Evolutionary conservation across 2,888 invertebrate genomes (phyloP).

Genomic region (Ophioninae sp.): DNA sequence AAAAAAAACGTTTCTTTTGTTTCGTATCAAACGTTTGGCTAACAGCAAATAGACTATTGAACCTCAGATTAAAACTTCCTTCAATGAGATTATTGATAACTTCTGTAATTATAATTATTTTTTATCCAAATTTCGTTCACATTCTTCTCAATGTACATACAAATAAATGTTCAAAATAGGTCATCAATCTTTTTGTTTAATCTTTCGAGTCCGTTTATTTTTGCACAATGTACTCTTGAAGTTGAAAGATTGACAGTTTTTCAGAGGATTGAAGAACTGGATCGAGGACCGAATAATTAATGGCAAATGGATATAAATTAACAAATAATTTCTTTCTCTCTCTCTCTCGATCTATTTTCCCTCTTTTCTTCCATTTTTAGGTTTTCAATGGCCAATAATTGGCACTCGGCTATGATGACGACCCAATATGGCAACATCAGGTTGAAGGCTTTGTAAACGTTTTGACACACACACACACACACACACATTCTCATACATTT

Average conservation of each 20-base stretch:
- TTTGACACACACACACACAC: slow-evolving; percentile 10
- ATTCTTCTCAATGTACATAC: too few species aligned
- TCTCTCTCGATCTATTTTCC: not conserved
- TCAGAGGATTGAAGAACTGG: slow-evolving; percentile 9
- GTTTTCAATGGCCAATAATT: not conserved
- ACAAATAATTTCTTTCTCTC: slow-evolving; percentile 39
- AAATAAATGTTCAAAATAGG: too few species aligned
- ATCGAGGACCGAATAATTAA: slow-evolving; percentile 20
- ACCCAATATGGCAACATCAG: slow-evolving; percentile 2
- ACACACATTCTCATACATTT: slow-evolving; percentile 7
- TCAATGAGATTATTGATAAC: too few species aligned
- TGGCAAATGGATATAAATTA: slow-evolving; percentile 50
- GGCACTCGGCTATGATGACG: slow-evolving; percentile 1
- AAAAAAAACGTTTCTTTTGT: too few species aligned
- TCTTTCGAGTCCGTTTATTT: too few species aligned
- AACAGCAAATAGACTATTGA: too few species aligned
- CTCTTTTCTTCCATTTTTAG: not conserved
- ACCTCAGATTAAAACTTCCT: too few species aligned
- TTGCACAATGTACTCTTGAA: not conserved
- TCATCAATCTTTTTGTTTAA: too few species aligned
- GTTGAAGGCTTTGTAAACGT: not conserved
- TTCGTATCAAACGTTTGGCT: too few species aligned
- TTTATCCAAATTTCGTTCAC: too few species aligned
- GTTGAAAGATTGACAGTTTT: not conserved
- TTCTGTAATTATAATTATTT: too few species aligned